Conservation (phyloP, 1,140 invertebrate species). For the Bombus pyrosoma region DNA sequence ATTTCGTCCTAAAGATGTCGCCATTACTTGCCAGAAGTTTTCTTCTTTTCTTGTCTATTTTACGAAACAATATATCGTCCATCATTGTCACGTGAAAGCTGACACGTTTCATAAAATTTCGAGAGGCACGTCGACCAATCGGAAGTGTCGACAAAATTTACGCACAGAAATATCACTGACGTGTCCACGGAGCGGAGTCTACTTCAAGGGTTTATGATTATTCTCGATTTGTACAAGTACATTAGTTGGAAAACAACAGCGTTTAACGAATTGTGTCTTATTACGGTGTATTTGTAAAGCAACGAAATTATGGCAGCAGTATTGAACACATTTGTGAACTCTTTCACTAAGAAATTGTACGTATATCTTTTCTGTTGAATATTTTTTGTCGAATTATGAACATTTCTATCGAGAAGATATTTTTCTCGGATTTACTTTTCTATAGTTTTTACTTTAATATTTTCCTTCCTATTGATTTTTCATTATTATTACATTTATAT, state of each 20-base stretch:
- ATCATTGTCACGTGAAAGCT: slow-evolving; percentile 39
- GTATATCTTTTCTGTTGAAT: slow-evolving; percentile 58
- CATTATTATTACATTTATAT: not conserved
- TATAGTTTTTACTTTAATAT: not conserved
- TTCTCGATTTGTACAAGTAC: slow-evolving; percentile 61
- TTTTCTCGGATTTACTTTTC: not conserved
- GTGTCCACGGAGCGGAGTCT: slow-evolving; percentile 75
- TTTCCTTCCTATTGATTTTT: not conserved
- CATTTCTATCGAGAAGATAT: not conserved
- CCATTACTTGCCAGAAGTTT: not conserved
- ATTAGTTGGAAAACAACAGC: slow-evolving; percentile 37
- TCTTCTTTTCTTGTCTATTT: slow-evolving; percentile 19
- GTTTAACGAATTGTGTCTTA: slow-evolving; percentile 36
- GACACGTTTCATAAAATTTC: slow-evolving; percentile 51
- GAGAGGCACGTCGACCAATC: slow-evolving; percentile 49
- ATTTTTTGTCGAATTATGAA: too few species aligned
- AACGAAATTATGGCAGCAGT: slow-evolving; percentile 74
- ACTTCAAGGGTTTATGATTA: slow-evolving; percentile 74
- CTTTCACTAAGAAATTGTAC: slow-evolving; percentile 79
- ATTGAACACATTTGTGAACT: slow-evolving; percentile 75
- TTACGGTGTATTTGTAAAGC: slow-evolving; percentile 33
- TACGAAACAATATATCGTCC: not conserved
- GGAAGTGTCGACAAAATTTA: slow-evolving; percentile 51
- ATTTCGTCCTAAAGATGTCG: slow-evolving; percentile 5
- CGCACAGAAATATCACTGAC: slow-evolving; percentile 78